A percentile compares a stretch with the other conserved stretches of the same genome.
Conservation (phyloP, 2,797 vertebrate genomes). For the Trachurus trachurus region DNA sequence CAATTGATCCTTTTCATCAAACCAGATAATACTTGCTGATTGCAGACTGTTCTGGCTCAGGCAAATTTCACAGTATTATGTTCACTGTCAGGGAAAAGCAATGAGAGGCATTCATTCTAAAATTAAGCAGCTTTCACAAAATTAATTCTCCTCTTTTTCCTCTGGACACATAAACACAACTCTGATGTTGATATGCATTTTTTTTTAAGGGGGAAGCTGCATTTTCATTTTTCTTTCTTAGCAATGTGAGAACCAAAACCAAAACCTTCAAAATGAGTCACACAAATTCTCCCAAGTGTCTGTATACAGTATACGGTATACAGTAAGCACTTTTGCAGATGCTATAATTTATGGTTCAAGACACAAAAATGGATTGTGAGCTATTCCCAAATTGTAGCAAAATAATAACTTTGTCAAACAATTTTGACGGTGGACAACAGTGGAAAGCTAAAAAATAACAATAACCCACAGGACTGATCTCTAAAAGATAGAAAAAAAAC, state of each 20-base stretch:
- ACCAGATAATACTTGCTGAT: conserved; percentile 80
- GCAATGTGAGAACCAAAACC: not conserved
- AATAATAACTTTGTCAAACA: not conserved
- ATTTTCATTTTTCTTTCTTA: conserved; percentile 19
- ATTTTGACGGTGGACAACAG: not conserved
- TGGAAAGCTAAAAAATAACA: not conserved
- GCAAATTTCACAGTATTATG: conserved; percentile 70
- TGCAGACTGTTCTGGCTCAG: conserved; percentile 69
- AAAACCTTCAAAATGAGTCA: not conserved
- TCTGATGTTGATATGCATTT: not conserved
- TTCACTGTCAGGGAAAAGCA: conserved; percentile 71
- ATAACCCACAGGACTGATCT: not conserved
- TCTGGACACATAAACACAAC: conserved; percentile 11
- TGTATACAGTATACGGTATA: not conserved
- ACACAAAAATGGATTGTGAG: not conserved
- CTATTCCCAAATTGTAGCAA: not conserved
- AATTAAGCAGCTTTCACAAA: conserved; percentile 54
- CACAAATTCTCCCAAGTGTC: not conserved
- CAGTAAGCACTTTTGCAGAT: not conserved
- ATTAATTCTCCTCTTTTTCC: conserved; percentile 52
- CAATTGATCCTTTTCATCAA: conserved; percentile 79
- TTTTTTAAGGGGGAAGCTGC: not conserved
- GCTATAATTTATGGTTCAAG: not conserved
- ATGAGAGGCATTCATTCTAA: conserved; percentile 60
- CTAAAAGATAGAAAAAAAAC: not conserved